phyloP scores from a whole-genome alignment of 1,140 invertebrate genomes.

The Conus betulinus region DNA sequence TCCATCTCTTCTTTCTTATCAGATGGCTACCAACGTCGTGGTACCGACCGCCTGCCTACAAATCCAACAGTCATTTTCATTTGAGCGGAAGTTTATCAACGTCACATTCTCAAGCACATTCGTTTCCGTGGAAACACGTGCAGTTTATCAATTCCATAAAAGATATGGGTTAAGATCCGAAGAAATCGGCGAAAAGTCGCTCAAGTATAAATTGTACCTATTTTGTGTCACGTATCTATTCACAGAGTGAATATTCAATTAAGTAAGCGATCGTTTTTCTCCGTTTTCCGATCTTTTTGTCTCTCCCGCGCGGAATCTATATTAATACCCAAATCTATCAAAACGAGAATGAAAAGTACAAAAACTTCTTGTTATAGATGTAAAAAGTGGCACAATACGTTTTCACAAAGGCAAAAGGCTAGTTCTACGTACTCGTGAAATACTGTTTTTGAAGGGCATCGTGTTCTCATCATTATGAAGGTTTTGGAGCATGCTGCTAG shows the following conservation, averaged over 20 bases:
- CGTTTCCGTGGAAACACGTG: slow-evolving; percentile 10
- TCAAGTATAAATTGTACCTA: no score
- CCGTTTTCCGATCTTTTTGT: not conserved
- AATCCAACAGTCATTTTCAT: slow-evolving; percentile 1
- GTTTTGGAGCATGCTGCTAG: no score
- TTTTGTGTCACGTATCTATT: not conserved
- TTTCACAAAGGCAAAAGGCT: no score
- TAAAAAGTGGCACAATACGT: not conserved
- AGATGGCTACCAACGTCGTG: not conserved
- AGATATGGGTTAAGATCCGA: not conserved
- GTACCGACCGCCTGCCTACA: not conserved
- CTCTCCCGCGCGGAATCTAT: not conserved
- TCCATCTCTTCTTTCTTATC: not conserved
- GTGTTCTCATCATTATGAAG: no score
- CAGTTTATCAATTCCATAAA: not conserved
- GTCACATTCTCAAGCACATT: not conserved
- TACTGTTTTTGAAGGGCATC: no score
- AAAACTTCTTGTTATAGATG: not conserved
- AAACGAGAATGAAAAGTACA: not conserved
- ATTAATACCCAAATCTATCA: not conserved
- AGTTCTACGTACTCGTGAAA: no score
- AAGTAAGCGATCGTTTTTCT: not conserved
- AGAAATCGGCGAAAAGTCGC: not conserved
- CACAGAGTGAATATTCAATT: not conserved
- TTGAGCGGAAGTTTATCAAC: not conserved